Evolutionary conservation across 1,140 invertebrate species (phyloP), one percentile per base, ranked within the genome.

Genomic region (Plutomurus gul): DNA sequence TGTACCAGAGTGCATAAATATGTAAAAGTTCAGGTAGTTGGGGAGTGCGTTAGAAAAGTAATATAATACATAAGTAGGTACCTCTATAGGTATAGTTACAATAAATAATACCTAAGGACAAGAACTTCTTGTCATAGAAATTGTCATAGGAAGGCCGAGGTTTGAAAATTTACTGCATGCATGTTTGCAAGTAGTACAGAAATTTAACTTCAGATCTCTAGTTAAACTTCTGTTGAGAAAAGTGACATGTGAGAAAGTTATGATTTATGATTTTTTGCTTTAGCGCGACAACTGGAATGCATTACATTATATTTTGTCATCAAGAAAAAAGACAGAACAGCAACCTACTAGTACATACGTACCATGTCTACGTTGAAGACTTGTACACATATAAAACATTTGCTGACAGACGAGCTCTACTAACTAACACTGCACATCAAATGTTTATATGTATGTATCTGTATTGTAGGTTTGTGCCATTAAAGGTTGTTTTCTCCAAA

Each of bases 221-320:
- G 56, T 33, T 27, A 65, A 65, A 65, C 56, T 65, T 56, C 20
- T 27, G 51, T 22, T 65, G 25, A 33, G 56, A n/a, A n/a, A n/a
- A 33, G 56, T 33, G 56, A 65, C 56, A 27, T 43, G 27, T 27
- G 56, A 30, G 56, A 65, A 65, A 65, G 56, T 65, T 65, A 33
- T 65, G 56, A 65, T 65, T 65, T 65, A 65, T 65, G 56, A 65
- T 65, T 65, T 51, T 65, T 65, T 65, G 56, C 30, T 30, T 65
- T 65, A 33, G 56, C 36, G 56, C 56, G 56, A 65, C 56, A 65
- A 65, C 56, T 30, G 27, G 56, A 65, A 65, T 65, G 56, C 56
- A 65, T 65, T 65, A 27, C 27, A 65, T 65, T 33, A 33, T 65
- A 65, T 65, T 65, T 65, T 65, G 56, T 65, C 56, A 65, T 65